A percentile compares a stretch with the other conserved stretches of the same genome.
These are phyloP conservation scores for Anas bahamensis DNA, from an alignment of 2,797 vertebrate genomes.

Conservation along the genomic window DNA sequence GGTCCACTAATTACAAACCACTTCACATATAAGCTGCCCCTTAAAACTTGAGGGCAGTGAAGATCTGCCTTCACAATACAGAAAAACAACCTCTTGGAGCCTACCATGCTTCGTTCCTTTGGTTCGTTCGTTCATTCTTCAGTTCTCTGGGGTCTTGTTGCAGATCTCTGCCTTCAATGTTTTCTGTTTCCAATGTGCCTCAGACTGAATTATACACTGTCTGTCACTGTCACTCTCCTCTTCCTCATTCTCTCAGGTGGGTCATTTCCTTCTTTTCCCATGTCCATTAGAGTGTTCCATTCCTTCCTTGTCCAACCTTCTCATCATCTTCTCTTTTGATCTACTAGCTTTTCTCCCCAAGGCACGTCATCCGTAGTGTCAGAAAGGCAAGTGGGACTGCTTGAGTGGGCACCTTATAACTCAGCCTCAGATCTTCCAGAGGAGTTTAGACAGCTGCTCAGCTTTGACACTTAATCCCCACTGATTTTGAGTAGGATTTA, in stretches of 20 bases:
- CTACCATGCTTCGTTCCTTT: background rate
- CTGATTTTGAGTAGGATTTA: conserved; percentile 39
- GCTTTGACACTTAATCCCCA: conserved; percentile 3
- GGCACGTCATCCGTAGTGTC: background rate
- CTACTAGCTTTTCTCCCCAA: background rate
- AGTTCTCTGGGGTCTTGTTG: background rate
- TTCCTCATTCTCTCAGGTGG: background rate
- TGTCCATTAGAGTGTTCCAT: background rate
- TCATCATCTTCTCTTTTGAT: background rate
- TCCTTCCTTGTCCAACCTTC: background rate
- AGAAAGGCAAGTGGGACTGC: background rate
- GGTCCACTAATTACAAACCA: background rate
- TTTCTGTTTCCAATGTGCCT: background rate
- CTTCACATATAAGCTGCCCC: background rate
- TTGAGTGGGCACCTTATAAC: background rate
- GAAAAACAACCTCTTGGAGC: background rate
- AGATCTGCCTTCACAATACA: background rate
- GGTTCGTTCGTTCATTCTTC: background rate
- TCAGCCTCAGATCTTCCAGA: background rate
- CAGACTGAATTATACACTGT: background rate
- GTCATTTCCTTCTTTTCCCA: background rate
- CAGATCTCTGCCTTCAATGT: background rate
- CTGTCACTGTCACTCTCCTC: background rate
- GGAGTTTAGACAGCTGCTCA: conserved; percentile 47
- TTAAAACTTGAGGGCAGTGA: background rate